These are phyloP conservation scores for Malacoraja senta DNA, from an alignment of 2,797 vertebrate species.

Conservation along the genomic window DNA sequence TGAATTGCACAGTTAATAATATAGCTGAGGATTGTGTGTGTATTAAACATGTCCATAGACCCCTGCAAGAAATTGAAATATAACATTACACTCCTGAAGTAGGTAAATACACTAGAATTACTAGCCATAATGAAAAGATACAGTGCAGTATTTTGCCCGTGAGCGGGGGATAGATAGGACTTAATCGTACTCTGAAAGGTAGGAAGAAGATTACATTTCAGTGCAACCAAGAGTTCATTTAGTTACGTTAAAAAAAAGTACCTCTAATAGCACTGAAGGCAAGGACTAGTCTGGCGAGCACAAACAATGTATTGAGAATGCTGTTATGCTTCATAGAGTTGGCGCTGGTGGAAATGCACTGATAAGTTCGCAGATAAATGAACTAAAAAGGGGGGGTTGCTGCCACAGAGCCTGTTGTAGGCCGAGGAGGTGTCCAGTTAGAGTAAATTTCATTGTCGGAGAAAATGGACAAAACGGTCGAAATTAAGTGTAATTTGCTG, in stretches of 20 bases:
- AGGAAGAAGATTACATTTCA: constrained; percentile 49
- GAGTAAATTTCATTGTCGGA: constrained; percentile 57
- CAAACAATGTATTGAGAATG: constrained; percentile 62
- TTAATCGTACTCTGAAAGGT: constrained; percentile 27
- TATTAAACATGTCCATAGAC: background rate
- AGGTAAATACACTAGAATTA: constrained; percentile 28
- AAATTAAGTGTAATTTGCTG: constrained; percentile 57
- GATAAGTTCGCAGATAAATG: constrained; percentile 60
- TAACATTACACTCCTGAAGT: background rate
- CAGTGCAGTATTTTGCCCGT: constrained; percentile 13
- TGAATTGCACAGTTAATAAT: constrained; percentile 13
- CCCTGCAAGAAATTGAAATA: background rate
- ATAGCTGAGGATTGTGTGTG: background rate
- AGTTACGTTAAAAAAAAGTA: constrained; percentile 53
- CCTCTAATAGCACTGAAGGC: constrained; percentile 53
- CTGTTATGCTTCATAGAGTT: constrained; percentile 57
- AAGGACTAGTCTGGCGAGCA: constrained; percentile 60
- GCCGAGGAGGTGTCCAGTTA: constrained; percentile 57
- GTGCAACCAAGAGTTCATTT: constrained; percentile 51
- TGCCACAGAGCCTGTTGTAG: constrained; percentile 53
- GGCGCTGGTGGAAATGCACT: constrained; percentile 52
- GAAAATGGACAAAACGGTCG: constrained; percentile 52
- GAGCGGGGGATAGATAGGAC: background rate
- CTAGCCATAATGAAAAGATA: constrained; percentile 24
- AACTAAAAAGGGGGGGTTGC: constrained; percentile 49